Evolutionary conservation across 2,888 invertebrate genomes (phyloP).

Genomic region (Agrypnus murinus): DNA sequence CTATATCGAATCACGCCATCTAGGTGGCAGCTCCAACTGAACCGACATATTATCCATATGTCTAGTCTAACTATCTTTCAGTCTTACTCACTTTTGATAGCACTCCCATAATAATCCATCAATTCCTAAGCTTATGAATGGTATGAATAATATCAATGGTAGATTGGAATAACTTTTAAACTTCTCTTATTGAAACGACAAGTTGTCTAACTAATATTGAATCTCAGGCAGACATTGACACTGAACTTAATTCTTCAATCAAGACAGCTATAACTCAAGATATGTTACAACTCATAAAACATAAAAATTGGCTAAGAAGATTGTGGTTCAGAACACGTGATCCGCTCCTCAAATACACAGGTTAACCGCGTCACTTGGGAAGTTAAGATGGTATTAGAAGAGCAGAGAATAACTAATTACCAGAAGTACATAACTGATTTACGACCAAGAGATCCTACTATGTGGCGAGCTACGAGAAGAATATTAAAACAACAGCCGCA

Average conservation of each 20-base stretch:
- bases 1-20: too few species aligned
- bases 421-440: not conserved
- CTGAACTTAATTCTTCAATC: conserved; percentile 4
- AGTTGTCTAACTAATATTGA: conserved; percentile 5
- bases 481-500: conserved; percentile 10
- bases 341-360: not conserved
- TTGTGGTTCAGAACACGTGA: conserved; percentile 1
- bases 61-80: too few species aligned
- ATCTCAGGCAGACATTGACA: conserved; percentile 8
- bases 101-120: not conserved
- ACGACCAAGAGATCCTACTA: conserved; percentile 10
- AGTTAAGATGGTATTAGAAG: conserved; percentile 1
- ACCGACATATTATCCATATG: too few species aligned
- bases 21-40: too few species aligned
- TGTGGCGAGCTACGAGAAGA: conserved; percentile 6
- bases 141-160: too few species aligned
- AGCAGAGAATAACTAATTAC: conserved; percentile 3
- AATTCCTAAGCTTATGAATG: conserved; percentile 6
- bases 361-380: conserved; percentile 4
- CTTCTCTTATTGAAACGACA: conserved; percentile 5
- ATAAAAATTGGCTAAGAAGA: conserved; percentile 4
- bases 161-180: conserved; percentile 1
- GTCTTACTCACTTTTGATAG: conserved; percentile 9
- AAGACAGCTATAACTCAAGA: conserved; percentile 3
- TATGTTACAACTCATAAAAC: conserved; percentile 12